phyloP scores from a whole-genome alignment of 1,140 invertebrate genomes.

The Drosophila rufa region DNA sequence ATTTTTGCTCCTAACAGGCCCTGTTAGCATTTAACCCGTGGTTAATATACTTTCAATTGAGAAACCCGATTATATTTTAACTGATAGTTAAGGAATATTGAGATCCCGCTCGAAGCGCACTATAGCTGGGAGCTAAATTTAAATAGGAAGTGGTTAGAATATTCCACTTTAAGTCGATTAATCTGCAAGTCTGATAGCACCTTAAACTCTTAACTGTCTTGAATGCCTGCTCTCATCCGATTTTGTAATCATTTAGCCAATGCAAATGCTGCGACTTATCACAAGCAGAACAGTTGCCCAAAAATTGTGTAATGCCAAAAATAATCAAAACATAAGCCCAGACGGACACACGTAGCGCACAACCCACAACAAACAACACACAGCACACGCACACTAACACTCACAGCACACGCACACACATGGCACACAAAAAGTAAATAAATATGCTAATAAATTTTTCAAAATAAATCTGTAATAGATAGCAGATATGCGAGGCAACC shows the following conservation, averaged over 20 bases:
- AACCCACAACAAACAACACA: slow-evolving; percentile 26
- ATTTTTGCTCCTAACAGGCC: too few relatives aligned
- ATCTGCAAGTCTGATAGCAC: not conserved
- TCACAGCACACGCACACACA: slow-evolving; percentile 28
- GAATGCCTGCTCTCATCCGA: not conserved
- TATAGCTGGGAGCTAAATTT: too few relatives aligned
- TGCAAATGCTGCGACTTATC: slow-evolving; percentile 53
- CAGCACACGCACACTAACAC: slow-evolving; percentile 29
- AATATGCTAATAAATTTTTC: slow-evolving; percentile 83
- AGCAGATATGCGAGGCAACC: slow-evolving; percentile 73
- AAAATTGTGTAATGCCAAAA: slow-evolving; percentile 76
- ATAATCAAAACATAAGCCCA: slow-evolving; percentile 71
- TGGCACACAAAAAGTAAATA: slow-evolving; percentile 69
- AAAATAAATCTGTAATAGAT: slow-evolving; percentile 83
- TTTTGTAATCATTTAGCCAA: slow-evolving; percentile 41
- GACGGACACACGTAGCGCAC: slow-evolving; percentile 20
- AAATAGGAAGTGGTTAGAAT: too few relatives aligned
- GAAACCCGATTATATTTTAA: not conserved
- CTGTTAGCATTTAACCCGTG: too few relatives aligned
- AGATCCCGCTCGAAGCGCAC: too few relatives aligned
- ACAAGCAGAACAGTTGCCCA: slow-evolving; percentile 40
- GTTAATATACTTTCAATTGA: not conserved
- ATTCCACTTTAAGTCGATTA: not conserved
- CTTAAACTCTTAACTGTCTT: not conserved
- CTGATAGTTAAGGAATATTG: not conserved